These are phyloP conservation scores for Bombus breviceps DNA, from an alignment of 1,140 invertebrate genomes.

Conservation along the genomic window DNA sequence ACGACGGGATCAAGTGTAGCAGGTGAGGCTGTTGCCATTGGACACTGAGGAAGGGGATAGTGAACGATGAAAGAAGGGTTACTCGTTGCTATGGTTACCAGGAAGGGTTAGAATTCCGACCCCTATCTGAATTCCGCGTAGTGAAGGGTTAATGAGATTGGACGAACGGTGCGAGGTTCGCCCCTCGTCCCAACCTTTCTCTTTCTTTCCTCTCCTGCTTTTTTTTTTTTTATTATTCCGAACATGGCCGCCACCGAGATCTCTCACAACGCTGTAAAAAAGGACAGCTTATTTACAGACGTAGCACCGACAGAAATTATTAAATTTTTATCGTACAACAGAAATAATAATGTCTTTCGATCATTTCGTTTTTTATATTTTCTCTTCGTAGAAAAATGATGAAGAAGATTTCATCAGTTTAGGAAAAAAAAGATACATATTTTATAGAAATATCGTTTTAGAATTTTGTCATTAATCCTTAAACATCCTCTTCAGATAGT, in stretches of 20 bases:
- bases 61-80: constrained; percentile 76
- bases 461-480: no score
- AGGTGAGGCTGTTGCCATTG: constrained; percentile 72
- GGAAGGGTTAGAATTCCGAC: constrained; percentile 76
- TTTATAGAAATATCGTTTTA: no score
- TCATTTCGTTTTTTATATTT: not conserved
- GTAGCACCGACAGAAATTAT: not conserved
- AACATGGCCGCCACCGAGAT: constrained; percentile 53
- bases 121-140: constrained; percentile 56
- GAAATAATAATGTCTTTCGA: not conserved
- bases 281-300: not conserved
- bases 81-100: constrained; percentile 75
- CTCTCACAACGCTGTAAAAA: not conserved
- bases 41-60: constrained; percentile 55
- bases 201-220: constrained; percentile 1
- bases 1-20: constrained; percentile 52
- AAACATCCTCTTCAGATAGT: no score
- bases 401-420: no score
- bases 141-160: constrained; percentile 82
- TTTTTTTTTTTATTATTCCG: constrained; percentile 38
- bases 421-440: no score
- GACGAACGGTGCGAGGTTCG: constrained; percentile 65
- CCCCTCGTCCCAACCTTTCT: constrained; percentile 11
- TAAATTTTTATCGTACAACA: not conserved
- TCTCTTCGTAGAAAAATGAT: not conserved